A percentile compares a stretch with the other conserved stretches of the same genome.
These are phyloP conservation scores for Chorisops tibialis DNA, from an alignment of 2,888 invertebrate species.

Conservation along the genomic window DNA sequence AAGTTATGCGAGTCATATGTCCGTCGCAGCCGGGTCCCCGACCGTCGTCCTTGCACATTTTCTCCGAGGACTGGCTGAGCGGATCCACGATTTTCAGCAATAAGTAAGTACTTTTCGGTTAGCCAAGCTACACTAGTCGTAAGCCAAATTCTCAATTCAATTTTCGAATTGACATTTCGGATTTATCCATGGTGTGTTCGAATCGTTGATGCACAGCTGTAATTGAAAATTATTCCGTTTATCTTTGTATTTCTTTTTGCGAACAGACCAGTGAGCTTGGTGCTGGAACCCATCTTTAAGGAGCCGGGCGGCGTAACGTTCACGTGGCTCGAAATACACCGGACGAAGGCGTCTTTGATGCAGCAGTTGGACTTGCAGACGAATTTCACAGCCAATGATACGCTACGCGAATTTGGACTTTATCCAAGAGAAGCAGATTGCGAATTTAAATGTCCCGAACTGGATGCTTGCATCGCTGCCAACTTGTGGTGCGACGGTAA, in stretches of 20 bases:
- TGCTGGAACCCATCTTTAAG: slow-evolving; percentile 66
- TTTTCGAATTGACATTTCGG: neutral
- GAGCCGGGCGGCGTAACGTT: slow-evolving; percentile 75
- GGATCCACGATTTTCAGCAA: slow-evolving; percentile 47
- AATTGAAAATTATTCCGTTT: neutral
- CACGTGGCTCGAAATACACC: slow-evolving; percentile 72
- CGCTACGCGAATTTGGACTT: slow-evolving; percentile 51
- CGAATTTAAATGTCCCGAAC: slow-evolving; percentile 65
- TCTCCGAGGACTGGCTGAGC: slow-evolving; percentile 72
- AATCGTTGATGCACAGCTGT: neutral
- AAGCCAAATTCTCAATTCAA: neutral
- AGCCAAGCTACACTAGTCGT: neutral
- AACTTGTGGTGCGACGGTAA: slow-evolving; percentile 73
- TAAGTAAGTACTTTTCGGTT: slow-evolving; percentile 44
- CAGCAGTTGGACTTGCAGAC: slow-evolving; percentile 57
- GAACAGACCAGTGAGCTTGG: slow-evolving; percentile 58
- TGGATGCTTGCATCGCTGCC: slow-evolving; percentile 73
- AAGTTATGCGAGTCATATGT: slow-evolving; percentile 63
- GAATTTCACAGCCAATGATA: slow-evolving; percentile 47
- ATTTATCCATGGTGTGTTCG: neutral
- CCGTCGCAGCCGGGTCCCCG: slow-evolving; percentile 66
- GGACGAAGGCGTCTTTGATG: slow-evolving; percentile 61
- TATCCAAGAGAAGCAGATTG: slow-evolving; percentile 56
- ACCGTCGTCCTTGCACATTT: slow-evolving; percentile 69
- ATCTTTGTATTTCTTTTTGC: neutral